A percentile compares a stretch with the other conserved stretches of the same genome.
Evolutionary conservation across 1,140 invertebrate species (phyloP).

Genomic region (Microplitis mediator): DNA sequence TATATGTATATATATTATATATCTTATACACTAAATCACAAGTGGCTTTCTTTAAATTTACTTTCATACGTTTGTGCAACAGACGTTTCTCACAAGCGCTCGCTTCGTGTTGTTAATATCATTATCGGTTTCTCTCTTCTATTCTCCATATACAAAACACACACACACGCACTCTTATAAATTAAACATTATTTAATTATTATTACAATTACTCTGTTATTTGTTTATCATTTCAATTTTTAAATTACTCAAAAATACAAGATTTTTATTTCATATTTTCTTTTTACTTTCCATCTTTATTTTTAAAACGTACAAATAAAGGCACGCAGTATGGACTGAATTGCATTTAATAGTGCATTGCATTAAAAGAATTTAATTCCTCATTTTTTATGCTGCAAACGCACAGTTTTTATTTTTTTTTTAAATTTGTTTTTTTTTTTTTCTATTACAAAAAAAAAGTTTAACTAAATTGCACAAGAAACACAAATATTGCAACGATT

Average conservation of each 20-base stretch:
- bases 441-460: background rate
- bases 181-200: background rate
- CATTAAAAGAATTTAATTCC: background rate
- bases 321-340: constrained; percentile 22
- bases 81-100: background rate
- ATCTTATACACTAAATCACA: constrained; percentile 60
- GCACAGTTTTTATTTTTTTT: background rate
- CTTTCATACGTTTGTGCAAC: constrained; percentile 24
- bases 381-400: background rate
- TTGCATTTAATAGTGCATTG: constrained; percentile 12
- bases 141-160: background rate
- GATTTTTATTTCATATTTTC: background rate
- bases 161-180: background rate
- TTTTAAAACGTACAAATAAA: constrained; percentile 18
- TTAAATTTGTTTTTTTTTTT: background rate
- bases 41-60: constrained; percentile 41
- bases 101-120: constrained; percentile 3
- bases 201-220: background rate
- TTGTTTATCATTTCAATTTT: background rate
- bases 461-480: constrained; percentile 19
- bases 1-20: no score
- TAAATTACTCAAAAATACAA: background rate
- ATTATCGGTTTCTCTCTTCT: constrained; percentile 14
- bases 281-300: background rate
- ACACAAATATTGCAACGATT: constrained; percentile 20